Evolutionary conservation across 2,113 vertebrate species (phyloP).

Genomic region (Empidonax alnorum): DNA sequence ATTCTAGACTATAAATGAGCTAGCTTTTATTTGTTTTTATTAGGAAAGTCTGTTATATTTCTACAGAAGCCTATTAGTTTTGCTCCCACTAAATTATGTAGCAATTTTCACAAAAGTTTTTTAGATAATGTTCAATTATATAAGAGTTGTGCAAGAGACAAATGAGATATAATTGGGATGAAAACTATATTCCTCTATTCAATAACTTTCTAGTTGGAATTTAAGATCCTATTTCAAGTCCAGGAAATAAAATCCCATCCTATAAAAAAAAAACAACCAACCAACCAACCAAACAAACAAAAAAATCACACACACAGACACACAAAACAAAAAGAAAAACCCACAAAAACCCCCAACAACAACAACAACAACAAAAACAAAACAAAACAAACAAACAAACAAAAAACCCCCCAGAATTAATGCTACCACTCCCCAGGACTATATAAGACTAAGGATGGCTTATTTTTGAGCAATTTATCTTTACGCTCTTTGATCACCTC

Average conservation of each 20-base stretch:
- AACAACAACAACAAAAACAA: not conserved
- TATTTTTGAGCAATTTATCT: not conserved
- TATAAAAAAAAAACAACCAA: not conserved
- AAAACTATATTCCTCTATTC: not conserved
- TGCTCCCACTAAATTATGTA: not conserved
- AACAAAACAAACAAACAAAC: too few relatives aligned
- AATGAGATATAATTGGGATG: not conserved
- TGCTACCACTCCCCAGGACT: not conserved
- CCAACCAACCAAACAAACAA: too few relatives aligned
- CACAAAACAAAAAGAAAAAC: too few relatives aligned
- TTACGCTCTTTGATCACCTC: not conserved
- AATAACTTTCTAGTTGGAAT: not conserved
- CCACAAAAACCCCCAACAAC: too few relatives aligned
- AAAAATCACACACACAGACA: not conserved
- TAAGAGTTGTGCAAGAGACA: not conserved
- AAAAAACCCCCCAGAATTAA: not conserved
- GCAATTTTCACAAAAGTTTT: not conserved
- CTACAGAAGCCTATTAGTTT: not conserved
- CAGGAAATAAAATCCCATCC: not conserved
- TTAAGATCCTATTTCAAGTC: not conserved
- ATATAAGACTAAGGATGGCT: not conserved
- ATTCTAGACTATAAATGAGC: not conserved
- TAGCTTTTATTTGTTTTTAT: not conserved
- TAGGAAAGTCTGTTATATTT: not conserved
- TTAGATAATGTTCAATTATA: not conserved